phyloP scores from a whole-genome alignment of 2,113 vertebrate genomes.

The Patagioenas fasciata region DNA sequence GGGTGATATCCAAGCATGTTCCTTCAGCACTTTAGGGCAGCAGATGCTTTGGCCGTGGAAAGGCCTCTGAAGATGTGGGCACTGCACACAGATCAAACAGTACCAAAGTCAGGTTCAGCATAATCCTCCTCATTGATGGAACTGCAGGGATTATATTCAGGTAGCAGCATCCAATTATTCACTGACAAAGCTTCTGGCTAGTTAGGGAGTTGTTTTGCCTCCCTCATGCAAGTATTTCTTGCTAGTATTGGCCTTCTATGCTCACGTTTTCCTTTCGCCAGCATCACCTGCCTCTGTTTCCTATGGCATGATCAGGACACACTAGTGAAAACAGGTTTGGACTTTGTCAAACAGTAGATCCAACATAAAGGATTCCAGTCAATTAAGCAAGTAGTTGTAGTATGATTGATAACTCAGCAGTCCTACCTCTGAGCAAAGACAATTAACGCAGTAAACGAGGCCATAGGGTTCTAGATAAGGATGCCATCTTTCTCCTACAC shows the following conservation, averaged over 20 bases:
- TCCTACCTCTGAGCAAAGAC: conserved; percentile 83
- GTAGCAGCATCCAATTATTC: neutral
- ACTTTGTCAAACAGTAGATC: neutral
- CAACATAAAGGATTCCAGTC: neutral
- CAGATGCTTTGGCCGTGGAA: neutral
- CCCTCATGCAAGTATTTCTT: neutral
- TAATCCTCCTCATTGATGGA: neutral
- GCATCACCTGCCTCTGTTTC: neutral
- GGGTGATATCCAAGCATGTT: neutral
- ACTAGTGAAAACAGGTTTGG: neutral
- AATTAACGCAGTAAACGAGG: conserved; percentile 81
- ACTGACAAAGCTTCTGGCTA: neutral
- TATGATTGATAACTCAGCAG: neutral
- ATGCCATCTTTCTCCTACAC: conserved; percentile 82
- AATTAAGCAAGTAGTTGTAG: neutral
- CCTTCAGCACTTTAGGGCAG: neutral
- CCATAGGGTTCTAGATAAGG: conserved; percentile 84
- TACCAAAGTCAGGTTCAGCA: neutral
- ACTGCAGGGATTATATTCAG: neutral
- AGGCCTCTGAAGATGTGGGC: neutral
- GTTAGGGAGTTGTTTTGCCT: neutral
- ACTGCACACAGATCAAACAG: neutral
- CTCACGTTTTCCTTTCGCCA: neutral
- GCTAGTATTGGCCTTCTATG: neutral
- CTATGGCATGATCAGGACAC: neutral